Base-by-base conservation (phyloP, 2,113 vertebrate genomes). In the Centropus bengalensis region DNA sequence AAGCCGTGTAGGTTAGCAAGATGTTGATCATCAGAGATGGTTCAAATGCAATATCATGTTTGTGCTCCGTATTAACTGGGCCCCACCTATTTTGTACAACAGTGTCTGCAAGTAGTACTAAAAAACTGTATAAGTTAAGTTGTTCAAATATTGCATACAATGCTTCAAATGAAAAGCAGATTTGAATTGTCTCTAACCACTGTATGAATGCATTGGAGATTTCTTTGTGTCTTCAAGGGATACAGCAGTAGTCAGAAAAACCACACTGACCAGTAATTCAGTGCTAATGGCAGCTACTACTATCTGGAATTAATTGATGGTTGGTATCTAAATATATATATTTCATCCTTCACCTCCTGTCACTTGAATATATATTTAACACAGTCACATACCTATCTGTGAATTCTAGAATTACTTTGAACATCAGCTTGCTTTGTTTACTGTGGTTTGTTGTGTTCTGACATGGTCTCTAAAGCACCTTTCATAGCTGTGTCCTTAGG, bases 151-250 rank as follows among this genome's bases (percentile, higher is more conserved):
- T 58, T 32, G n/a, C 86, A 66, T 78, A 45, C 36, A 71, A 27
- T 94, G 60, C 60, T 86, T 63, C 60, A 92, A 89, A 91, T 89
- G 78, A 89, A 81, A 92, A 91, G 51, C 69, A 81, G 81, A 36
- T 71, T 94, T 93, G 40, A 63, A 58, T 94, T 92, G 69, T 68
- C 60, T 67, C 36, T 86, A 74, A 86, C 27, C 26, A 42, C 24
- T 38, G 32, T 47, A 47, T 0, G 1, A 55, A 74, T 32, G 28
- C 47, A 23, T 75, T 33, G 26, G 66, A 47, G 56, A 56, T 33
- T 83, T n/a, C 36, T 36, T 36, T 36, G 36, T 36, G 36, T 36
- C 36, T 36, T 36, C 36, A 36, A 36, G 36, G 36, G 36, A 36
- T 36, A 36, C 36, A 36, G 36, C 36, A 62, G 22, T 28, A 66